Percentiles rank a stretch among this genome's conserved stretches.
phyloP scores from a whole-genome alignment of 2,113 vertebrate genomes.

The Peucedramus taeniatus region DNA sequence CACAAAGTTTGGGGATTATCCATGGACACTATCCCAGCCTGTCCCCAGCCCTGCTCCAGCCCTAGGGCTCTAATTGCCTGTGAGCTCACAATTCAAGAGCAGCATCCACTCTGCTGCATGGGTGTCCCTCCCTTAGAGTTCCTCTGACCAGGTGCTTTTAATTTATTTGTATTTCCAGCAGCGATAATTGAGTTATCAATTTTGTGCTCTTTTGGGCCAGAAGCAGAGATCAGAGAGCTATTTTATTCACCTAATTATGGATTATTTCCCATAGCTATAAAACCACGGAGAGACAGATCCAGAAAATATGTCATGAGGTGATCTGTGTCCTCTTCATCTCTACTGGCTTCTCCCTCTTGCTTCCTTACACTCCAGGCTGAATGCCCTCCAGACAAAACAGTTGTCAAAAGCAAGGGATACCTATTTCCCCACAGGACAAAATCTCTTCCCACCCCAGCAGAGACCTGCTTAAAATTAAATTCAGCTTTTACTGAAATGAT shows the following conservation, averaged over 20 bases:
- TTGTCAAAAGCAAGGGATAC: background rate
- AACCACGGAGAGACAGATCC: background rate
- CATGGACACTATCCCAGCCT: background rate
- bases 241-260: conserved; percentile 55
- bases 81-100: background rate
- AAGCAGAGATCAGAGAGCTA: conserved; percentile 50
- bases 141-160: conserved; percentile 31
- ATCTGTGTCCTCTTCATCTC: background rate
- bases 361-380: background rate
- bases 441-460: background rate
- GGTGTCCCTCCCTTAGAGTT: background rate
- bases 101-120: background rate
- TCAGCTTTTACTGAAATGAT: background rate
- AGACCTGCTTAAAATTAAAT: conserved; percentile 18
- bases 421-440: background rate
- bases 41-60: background rate
- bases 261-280: conserved; percentile 52
- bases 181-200: conserved; percentile 61
- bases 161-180: conserved; percentile 64
- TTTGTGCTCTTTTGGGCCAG: conserved; percentile 48
- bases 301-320: background rate
- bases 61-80: background rate
- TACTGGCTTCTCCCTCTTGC: background rate
- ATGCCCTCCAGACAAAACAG: background rate
- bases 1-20: background rate